Conservation (phyloP, 2,113 vertebrate genomes). For the Cyprichromis sp. region DNA sequence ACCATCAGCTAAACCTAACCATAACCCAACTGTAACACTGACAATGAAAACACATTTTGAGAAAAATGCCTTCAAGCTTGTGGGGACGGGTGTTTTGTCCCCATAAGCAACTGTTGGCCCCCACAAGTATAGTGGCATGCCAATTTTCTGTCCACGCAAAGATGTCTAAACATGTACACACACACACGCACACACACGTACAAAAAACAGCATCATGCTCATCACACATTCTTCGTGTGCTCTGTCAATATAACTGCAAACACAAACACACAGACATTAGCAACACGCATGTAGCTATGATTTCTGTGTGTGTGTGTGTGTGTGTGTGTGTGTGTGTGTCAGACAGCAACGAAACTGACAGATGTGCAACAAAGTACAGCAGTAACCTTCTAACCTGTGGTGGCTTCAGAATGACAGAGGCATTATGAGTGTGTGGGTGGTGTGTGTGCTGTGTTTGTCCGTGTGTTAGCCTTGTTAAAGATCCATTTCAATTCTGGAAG, state of each 20-base stretch:
- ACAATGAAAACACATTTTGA: neutral
- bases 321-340: neutral
- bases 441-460: neutral
- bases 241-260: neutral
- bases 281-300: neutral
- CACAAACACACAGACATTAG: neutral
- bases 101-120: neutral
- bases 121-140: neutral
- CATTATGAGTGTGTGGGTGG: neutral
- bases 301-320: neutral
- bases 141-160: neutral
- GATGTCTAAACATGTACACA: rapidly evolving
- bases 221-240: neutral
- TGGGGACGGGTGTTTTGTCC: rapidly evolving
- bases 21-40: neutral
- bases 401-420: neutral
- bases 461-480: neutral
- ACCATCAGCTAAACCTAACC: neutral
- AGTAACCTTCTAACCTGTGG: neutral
- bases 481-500: neutral
- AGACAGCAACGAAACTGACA: neutral
- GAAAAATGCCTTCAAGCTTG: neutral
- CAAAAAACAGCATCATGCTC: neutral
- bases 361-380: neutral
- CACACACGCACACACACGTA: rapidly evolving